Conservation (phyloP, 2,113 vertebrate species). For the Gambusia affinis region DNA sequence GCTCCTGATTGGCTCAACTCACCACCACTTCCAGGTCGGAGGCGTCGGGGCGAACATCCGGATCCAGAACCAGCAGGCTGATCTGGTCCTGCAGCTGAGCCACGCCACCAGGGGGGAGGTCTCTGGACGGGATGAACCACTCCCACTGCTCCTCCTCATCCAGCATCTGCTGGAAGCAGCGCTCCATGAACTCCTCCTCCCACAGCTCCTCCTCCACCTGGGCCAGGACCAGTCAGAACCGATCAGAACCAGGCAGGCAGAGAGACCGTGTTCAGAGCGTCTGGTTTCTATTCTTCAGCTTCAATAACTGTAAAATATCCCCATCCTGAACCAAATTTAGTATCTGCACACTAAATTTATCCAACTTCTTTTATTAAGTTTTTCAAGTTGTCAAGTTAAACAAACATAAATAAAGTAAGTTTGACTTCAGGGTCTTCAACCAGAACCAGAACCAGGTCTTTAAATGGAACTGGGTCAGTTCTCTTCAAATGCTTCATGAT, state of each 20-base stretch:
- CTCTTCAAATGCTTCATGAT: too few species aligned
- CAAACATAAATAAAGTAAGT: too few species aligned
- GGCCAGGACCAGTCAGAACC: not conserved
- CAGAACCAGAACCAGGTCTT: too few species aligned
- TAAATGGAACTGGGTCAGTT: too few species aligned
- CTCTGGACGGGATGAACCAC: conserved; percentile 93
- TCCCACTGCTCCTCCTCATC: conserved; percentile 92
- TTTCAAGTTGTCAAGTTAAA: too few species aligned
- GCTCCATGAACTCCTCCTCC: conserved; percentile 95
- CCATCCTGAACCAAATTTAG: too few species aligned
- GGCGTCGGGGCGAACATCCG: conserved; percentile 75
- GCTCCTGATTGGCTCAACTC: conserved; percentile 25
- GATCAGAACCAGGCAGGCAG: not conserved
- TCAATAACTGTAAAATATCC: too few species aligned
- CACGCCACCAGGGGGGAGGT: conserved; percentile 84
- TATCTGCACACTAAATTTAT: too few species aligned
- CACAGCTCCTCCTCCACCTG: conserved; percentile 94
- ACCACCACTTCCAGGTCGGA: conserved; percentile 87
- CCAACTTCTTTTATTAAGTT: too few species aligned
- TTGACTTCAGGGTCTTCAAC: too few species aligned
- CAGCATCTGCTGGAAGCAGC: conserved; percentile 93
- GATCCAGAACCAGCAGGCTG: conserved; percentile 85
- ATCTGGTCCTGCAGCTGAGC: conserved; percentile 89
- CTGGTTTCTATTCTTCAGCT: too few species aligned
- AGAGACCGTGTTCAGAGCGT: too few species aligned